Percentiles rank a stretch among this genome's conserved stretches.
Evolutionary conservation across 2,888 invertebrate species (phyloP).

Genomic region (Brachylomia viminalis): DNA sequence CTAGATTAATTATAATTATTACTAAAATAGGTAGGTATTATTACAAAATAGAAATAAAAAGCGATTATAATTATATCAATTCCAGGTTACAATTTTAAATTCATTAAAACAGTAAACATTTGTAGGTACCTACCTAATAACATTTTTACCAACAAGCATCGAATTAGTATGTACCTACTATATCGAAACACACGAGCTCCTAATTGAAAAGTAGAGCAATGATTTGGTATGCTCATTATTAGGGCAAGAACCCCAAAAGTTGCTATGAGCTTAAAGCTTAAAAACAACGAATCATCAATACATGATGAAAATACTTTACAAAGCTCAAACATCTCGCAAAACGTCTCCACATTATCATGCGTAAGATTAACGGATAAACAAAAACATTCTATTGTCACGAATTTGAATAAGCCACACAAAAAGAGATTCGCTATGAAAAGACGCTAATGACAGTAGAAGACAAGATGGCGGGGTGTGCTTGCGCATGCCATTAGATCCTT

Average conservation of each 20-base stretch:
- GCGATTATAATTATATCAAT: background rate
- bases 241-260: background rate
- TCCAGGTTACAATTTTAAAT: background rate
- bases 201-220: background rate
- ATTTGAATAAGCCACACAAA: slow-evolving; percentile 82
- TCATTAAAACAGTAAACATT: background rate
- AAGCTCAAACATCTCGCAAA: slow-evolving; percentile 40
- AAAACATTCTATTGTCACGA: slow-evolving; percentile 85
- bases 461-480: slow-evolving; percentile 85
- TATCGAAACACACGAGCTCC: background rate
- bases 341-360: slow-evolving; percentile 45
- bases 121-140: too few relatives aligned
- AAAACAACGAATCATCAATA: background rate
- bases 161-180: too few relatives aligned
- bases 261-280: background rate
- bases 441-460: slow-evolving; percentile 88
- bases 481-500: slow-evolving; percentile 86
- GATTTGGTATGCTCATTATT: background rate
- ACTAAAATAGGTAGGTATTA: background rate
- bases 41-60: background rate
- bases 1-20: too few relatives aligned
- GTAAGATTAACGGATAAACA: slow-evolving; percentile 82
- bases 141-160: background rate
- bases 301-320: background rate
- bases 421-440: slow-evolving; percentile 76